Conservation (phyloP, 2,797 vertebrate genomes). For the Phoebastria nigripes region DNA sequence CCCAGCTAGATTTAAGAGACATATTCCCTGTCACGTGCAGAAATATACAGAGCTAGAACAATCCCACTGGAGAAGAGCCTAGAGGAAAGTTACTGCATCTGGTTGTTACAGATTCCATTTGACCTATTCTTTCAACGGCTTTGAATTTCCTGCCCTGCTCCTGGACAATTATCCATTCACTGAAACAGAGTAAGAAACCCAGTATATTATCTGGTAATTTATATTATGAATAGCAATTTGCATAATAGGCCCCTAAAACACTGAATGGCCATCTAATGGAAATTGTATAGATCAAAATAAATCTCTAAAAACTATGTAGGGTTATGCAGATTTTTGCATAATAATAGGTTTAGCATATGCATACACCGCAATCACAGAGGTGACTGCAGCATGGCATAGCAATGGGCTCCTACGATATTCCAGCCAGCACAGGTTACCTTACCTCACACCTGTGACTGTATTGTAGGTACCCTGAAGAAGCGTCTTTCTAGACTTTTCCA, state of each 20-base stretch:
- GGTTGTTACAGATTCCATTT: background rate
- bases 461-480: background rate
- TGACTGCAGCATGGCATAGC: background rate
- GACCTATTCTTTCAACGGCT: background rate
- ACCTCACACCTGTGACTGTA: background rate
- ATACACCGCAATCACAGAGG: background rate
- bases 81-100: background rate
- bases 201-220: background rate
- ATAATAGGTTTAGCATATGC: background rate
- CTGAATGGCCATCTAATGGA: background rate
- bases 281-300: background rate
- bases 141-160: background rate
- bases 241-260: background rate
- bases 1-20: background rate
- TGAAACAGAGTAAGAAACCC: background rate
- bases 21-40: background rate
- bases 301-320: background rate
- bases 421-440: background rate
- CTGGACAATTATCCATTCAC: background rate
- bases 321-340: background rate
- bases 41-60: background rate
- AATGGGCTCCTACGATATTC: background rate
- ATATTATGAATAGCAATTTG: background rate
- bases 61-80: background rate
- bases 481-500: background rate